Base-by-base conservation (phyloP, 2,113 vertebrate genomes). In the Megaleporinus macrocephalus region DNA sequence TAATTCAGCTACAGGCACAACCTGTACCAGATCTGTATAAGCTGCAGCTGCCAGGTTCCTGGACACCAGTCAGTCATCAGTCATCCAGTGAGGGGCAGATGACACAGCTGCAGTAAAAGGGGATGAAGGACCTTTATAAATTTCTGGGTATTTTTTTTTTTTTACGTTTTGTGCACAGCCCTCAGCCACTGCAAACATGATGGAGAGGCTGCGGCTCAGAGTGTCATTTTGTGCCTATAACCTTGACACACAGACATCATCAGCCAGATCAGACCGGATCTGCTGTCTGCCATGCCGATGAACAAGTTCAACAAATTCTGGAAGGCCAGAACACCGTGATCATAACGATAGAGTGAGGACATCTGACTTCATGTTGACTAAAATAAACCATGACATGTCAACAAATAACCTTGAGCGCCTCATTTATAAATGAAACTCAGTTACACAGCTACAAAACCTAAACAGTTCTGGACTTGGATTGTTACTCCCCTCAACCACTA, bases 1-100 rank as follows among this genome's bases (percentile, higher is more conserved):
- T 87, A 85, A 88, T 90, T 91, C 88, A 84, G 84, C 88, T 88
- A 79, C 87, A 85, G 84, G 84, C 86, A 90, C 81, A 88, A 86
- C 90, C 82, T 81, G 85, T 90, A 84, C 82, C 77, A 85, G 74
- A 85, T 89, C 88, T 87, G 79, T 86, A 89, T 85, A 90, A 70
- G 86, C 65, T 86, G 87, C 86, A 83, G 75, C 87, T 77, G 85
- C 87, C 75, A 81, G 61, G 26, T 69, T 71, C 55, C 53, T 36
- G 74, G 14, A 55, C 76, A 59, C 24, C 73, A 73, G 68, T 77
- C 44, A 65, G 26, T 55, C 68, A 82, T 83, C 69, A 49, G 53
- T 86, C 79, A 84, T 73, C 69, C 72, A 66, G 73, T 78, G 49
- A 78, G 70, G 78, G 71, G 79, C 65, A 53, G 16, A 29, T 71